phyloP scores from a whole-genome alignment of 2,888 invertebrate genomes.

The Molorchus minor region DNA sequence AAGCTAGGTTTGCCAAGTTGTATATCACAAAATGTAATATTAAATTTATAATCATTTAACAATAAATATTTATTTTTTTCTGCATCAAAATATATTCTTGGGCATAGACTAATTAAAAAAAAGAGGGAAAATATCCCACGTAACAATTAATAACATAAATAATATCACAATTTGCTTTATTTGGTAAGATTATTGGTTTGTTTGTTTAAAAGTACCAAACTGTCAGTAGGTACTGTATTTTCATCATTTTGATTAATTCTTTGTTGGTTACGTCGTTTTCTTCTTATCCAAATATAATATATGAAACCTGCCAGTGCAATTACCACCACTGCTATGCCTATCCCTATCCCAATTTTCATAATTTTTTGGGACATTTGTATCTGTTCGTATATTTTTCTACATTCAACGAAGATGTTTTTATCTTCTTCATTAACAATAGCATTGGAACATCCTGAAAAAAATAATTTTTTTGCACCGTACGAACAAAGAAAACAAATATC shows the following conservation, averaged over 20 bases:
- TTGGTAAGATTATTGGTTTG: not conserved
- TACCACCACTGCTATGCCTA: constrained; percentile 15
- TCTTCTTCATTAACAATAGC: constrained; percentile 24
- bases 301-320: constrained; percentile 10
- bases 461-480: too few species aligned
- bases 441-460: constrained; percentile 30
- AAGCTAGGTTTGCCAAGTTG: too few species aligned
- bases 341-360: constrained; percentile 21
- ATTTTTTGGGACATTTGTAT: constrained; percentile 19
- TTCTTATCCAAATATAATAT: constrained; percentile 18
- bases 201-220: not conserved
- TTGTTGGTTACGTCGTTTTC: constrained; percentile 5
- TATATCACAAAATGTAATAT: too few species aligned
- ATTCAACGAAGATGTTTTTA: constrained; percentile 19
- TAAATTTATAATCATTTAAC: too few species aligned
- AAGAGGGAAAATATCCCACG: too few species aligned
- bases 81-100: too few species aligned
- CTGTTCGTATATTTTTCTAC: constrained; percentile 14
- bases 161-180: not conserved
- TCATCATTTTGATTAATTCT: not conserved
- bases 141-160: too few species aligned
- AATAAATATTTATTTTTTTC: too few species aligned
- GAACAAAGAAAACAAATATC: too few species aligned
- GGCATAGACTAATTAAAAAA: too few species aligned
- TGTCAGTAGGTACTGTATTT: not conserved